phyloP scores from a whole-genome alignment of 2,113 vertebrate species.

The Gallinago paraguaiae region DNA sequence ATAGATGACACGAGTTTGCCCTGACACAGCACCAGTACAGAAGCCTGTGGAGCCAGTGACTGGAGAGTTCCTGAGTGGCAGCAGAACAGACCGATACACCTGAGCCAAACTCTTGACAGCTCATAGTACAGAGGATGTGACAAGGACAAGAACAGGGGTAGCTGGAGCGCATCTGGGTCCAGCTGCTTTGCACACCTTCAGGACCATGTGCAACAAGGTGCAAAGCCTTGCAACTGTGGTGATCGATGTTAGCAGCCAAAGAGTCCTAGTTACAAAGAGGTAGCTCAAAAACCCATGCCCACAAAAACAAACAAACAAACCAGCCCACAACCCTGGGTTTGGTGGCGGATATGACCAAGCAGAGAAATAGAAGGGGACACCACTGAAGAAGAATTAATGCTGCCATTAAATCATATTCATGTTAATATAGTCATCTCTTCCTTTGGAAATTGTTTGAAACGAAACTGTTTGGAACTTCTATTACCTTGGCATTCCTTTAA shows the following conservation, averaged over 20 bases:
- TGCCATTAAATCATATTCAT: conserved; percentile 59
- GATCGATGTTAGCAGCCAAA: neutral
- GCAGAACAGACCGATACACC: neutral
- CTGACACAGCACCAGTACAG: fast-evolving
- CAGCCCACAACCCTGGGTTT: neutral
- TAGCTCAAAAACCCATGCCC: fast-evolving
- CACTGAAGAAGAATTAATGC: conserved; percentile 12
- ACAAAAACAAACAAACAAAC: neutral
- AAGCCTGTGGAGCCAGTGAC: neutral
- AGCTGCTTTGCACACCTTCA: neutral
- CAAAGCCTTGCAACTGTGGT: neutral
- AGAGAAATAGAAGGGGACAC: neutral
- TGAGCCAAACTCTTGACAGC: neutral
- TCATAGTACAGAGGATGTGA: neutral
- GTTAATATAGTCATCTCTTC: conserved; percentile 48
- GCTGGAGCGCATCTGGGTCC: neutral
- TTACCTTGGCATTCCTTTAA: conserved; percentile 70
- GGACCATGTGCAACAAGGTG: fast-evolving
- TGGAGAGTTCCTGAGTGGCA: neutral
- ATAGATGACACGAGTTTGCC: neutral
- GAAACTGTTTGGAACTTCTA: conserved; percentile 57
- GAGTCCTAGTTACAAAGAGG: neutral
- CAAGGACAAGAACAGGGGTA: neutral
- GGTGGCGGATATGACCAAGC: neutral
- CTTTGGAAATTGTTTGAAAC: conserved; percentile 40